Percentiles rank a stretch among this genome's conserved stretches.
Evolutionary conservation across 2,113 vertebrate genomes (phyloP).

Genomic region (Platysteira castanea): DNA sequence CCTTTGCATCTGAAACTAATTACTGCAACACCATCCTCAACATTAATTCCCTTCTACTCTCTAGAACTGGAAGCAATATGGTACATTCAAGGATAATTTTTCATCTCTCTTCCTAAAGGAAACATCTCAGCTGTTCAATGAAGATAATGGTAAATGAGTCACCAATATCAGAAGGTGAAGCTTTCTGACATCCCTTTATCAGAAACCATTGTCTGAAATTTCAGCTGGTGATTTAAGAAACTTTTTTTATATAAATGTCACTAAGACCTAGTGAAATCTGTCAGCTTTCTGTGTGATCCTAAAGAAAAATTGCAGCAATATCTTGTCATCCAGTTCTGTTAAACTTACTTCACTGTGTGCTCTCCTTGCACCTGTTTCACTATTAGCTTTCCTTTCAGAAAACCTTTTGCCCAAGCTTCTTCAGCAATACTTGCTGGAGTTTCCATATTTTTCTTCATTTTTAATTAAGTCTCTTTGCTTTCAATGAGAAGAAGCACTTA

Average conservation of each 20-base stretch:
- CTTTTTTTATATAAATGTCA: conserved; percentile 53
- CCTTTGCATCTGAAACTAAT: conserved; percentile 15
- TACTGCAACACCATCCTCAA: conserved; percentile 1
- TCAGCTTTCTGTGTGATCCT: conserved; percentile 57
- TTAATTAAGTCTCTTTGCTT: background rate
- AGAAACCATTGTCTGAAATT: conserved; percentile 52
- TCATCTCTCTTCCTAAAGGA: conserved; percentile 24
- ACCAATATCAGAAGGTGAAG: conserved; percentile 54
- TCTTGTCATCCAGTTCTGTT: conserved; percentile 27
- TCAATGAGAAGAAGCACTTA: background rate
- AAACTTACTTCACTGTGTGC: conserved; percentile 27
- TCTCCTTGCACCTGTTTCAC: background rate
- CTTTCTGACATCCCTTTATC: conserved; percentile 22
- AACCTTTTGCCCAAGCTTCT: background rate
- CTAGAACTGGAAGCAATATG: conserved; percentile 43
- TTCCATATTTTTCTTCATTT: background rate
- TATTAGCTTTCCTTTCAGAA: background rate
- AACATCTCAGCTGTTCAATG: background rate
- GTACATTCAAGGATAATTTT: conserved; percentile 41
- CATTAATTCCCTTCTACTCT: conserved; percentile 50
- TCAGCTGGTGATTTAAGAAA: conserved; percentile 63
- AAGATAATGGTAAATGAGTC: conserved; percentile 39
- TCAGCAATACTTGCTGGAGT: background rate
- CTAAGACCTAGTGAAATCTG: conserved; percentile 52
- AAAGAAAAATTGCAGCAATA: conserved; percentile 53